Conservation (phyloP, 2,888 invertebrate genomes). For the Ophion ellenae region DNA sequence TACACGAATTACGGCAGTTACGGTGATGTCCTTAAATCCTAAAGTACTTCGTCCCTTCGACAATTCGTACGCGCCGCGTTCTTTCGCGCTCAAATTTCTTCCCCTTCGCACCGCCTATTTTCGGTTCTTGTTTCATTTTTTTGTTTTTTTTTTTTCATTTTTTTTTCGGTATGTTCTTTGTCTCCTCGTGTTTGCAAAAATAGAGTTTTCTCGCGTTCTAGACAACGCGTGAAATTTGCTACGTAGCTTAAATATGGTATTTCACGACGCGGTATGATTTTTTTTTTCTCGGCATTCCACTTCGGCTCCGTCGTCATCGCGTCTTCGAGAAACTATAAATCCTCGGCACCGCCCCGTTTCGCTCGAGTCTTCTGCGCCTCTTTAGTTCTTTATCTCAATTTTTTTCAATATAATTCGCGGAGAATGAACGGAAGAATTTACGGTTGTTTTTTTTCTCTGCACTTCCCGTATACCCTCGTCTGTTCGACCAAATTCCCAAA, state of each 20-base stretch:
- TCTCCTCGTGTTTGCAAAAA: constrained; percentile 56
- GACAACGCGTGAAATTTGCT: constrained; percentile 16
- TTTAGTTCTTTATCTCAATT: not conserved
- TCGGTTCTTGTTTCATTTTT: not conserved
- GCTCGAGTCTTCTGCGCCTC: constrained; percentile 1
- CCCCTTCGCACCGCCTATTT: not conserved
- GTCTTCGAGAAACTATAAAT: not conserved
- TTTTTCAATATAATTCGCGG: not conserved
- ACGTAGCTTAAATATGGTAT: not conserved
- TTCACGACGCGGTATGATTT: not conserved
- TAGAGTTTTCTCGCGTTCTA: constrained; percentile 40
- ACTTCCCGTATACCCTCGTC: not conserved
- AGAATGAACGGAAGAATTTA: not conserved
- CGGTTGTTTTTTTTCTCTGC: not conserved
- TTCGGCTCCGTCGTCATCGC: not conserved
- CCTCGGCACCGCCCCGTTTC: not conserved
- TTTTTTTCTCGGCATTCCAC: constrained; percentile 7
- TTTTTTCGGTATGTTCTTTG: not conserved
- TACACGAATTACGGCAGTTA: constrained; percentile 59
- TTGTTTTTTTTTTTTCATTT: constrained; percentile 39
- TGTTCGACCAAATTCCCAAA: no score
- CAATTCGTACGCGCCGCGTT: constrained; percentile 1
- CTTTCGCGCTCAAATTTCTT: constrained; percentile 1
- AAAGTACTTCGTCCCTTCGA: constrained; percentile 56
- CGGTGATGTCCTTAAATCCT: constrained; percentile 47